Evolutionary conservation across 2,797 vertebrate genomes (phyloP), one percentile per base, ranked within the genome.

Genomic region (Phaenicophaeus curvirostris): DNA sequence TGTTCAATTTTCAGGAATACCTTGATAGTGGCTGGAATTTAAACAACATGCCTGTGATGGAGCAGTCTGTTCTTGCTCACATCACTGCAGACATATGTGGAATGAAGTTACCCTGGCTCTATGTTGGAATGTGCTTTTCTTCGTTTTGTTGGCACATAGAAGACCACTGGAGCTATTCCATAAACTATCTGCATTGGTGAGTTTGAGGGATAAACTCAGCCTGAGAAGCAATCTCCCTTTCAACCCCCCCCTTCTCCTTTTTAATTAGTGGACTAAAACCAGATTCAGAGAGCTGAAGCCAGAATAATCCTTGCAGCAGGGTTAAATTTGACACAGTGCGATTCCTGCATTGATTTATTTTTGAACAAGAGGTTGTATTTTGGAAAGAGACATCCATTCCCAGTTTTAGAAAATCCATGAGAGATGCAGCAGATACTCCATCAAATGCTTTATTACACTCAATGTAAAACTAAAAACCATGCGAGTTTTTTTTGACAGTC

Each of bases 101-200:
- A 93, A 99, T 99, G 99, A 99, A 99, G 87, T 96, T 99, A 68
- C 99, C 99, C 30, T 99, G 99, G 99, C 98, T 99, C 1, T 99
- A 99, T 6, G 99, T 99, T 88, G 99, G 99, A 93, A 99, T 99
- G 99, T 99, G 99, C 97, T 99, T 99, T 97, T 99, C 99, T 55
- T 99, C 99, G 58, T 99, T 99, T 97, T 99, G 99, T 89, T 99
- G 99, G 99, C 99, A 99, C 78, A 99, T 99, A 78, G 99, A 99
- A 93, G 99, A 99, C 97, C 99, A 99, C 88, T 99, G 99, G 99
- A 99, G 99, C 97, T 99, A 99, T 95, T 99, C 99, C 3, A 99
- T 99, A 89, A 99, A 99, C 97, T 99, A 99, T 94, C 98, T 99
- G 90, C 99, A 99, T 95, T 99, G 99, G 99, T 99, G 98, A 98